Percentiles rank a stretch among this genome's conserved stretches.
These are phyloP conservation scores for Nipponacmea schrenckii DNA, from an alignment of 2,888 invertebrate species.

Conservation along the genomic window DNA sequence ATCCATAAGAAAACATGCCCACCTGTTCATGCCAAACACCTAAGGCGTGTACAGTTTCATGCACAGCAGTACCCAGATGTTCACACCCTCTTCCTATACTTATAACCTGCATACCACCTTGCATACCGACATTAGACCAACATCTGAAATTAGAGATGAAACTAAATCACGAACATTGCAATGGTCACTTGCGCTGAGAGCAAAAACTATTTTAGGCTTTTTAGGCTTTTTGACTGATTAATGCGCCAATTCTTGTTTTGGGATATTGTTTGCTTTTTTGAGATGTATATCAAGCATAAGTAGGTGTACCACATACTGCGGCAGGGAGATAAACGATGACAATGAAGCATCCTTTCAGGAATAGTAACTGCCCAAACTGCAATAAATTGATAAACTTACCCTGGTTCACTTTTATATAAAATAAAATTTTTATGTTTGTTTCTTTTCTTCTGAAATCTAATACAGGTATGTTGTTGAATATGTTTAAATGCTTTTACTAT, in stretches of 20 bases:
- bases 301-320: too few relatives aligned
- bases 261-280: too few relatives aligned
- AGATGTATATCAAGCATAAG: too few relatives aligned
- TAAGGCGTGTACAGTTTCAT: constrained; percentile 58
- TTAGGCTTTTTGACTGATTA: too few relatives aligned
- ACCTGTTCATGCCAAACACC: constrained; percentile 66
- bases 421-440: constrained; percentile 50
- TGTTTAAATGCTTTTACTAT: constrained; percentile 49
- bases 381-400: constrained; percentile 50
- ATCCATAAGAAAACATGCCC: too few relatives aligned
- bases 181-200: too few relatives aligned
- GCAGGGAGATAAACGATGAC: too few relatives aligned
- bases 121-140: constrained; percentile 60
- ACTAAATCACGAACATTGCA: too few relatives aligned
- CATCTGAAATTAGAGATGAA: constrained; percentile 41
- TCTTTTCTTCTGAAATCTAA: constrained; percentile 48
- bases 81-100: constrained; percentile 61
- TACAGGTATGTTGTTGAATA: constrained; percentile 53
- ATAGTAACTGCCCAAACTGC: too few relatives aligned
- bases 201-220: not conserved
- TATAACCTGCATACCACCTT: constrained; percentile 54
- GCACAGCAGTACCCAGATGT: constrained; percentile 55
- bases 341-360: too few relatives aligned
- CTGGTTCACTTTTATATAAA: constrained; percentile 56
- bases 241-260: too few relatives aligned